A percentile compares a stretch with the other conserved stretches of the same genome.
Conservation (phyloP, 2,888 invertebrate species). For the Flabesymbios commensalis region DNA sequence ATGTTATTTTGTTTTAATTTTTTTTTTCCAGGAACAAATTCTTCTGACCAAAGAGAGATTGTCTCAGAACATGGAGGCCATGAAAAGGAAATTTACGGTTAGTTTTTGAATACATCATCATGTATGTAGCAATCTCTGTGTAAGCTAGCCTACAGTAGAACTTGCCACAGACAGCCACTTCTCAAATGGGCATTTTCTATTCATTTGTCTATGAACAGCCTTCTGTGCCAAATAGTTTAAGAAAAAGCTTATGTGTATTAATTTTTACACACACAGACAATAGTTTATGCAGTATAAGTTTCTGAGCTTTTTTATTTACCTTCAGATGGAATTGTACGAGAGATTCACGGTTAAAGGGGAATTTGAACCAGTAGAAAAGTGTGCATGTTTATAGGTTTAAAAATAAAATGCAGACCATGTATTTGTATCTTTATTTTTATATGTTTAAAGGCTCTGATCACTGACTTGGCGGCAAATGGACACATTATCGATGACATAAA, state of each 20-base stretch:
- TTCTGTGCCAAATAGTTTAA: too few relatives aligned
- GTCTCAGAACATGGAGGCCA: constrained; percentile 86
- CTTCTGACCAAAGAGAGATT: constrained; percentile 81
- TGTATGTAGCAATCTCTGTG: neutral
- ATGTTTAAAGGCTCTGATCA: constrained; percentile 77
- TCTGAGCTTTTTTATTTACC: neutral
- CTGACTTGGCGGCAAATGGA: constrained; percentile 91
- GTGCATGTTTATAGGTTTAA: too few relatives aligned
- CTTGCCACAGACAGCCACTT: neutral
- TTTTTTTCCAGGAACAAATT: constrained; percentile 68
- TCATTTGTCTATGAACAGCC: too few relatives aligned
- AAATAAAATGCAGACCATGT: neutral
- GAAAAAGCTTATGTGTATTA: too few relatives aligned
- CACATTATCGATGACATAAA: constrained; percentile 89
- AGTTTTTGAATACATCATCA: constrained; percentile 9
- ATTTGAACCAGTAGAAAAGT: too few relatives aligned
- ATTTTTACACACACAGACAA: too few relatives aligned
- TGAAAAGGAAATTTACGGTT: constrained; percentile 91
- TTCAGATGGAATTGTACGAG: neutral
- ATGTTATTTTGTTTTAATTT: too few relatives aligned
- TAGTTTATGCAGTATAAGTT: too few relatives aligned
- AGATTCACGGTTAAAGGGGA: too few relatives aligned
- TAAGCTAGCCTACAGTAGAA: neutral
- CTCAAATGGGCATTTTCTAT: too few relatives aligned
- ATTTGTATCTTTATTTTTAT: neutral